Evolutionary conservation across 1,140 invertebrate genomes (phyloP), one percentile per base, ranked within the genome.

Genomic region (Drosophila repletoides): DNA sequence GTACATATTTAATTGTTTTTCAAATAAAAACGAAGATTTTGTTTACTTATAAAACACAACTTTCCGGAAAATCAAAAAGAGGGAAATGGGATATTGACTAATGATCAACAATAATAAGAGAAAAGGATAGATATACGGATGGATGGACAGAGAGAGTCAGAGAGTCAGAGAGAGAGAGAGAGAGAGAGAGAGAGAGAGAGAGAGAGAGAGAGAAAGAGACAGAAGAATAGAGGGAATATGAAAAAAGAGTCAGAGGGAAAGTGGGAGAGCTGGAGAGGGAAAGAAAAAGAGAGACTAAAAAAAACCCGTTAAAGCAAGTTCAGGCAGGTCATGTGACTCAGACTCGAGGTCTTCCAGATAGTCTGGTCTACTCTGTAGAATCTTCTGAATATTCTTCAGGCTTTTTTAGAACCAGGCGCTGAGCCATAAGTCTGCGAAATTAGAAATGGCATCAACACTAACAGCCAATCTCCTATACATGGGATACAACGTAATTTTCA

Each of bases 271-370:
- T 33, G 4, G 21, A 6, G 49, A n/a, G 24, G 6, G 10, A 22
- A 3, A 46, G 48, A 58, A 36, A 22, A 41, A 34, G 53, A 63
- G 51, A 48, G 33, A 38, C 59, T 79, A 75, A 84, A 86, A 79
- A 84, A 84, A 84, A 79, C 70, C 75, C 80, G 86, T 84, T 86
- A 86, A 68, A 49, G 40, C 63, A 86, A 59, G 79, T 86, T 84
- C 79, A 84, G 79, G 79, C 79, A 84, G 80, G 79, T 84, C 79
- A 84, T 84, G 80, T 75, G 80, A 86, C 71, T 84, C 61, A 74
- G 71, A 43, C 52, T 17, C 6, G n/a, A 15, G 17, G 31, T 10
- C 48, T 26, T 21, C 33, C 51, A 24, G 33, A 17, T 15, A 31
- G 46, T 61, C 66, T 45, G 28, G 15, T 43, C 17, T 43, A 36